phyloP scores from a whole-genome alignment of 2,888 invertebrate genomes.

The Watsonalla cultraria region DNA sequence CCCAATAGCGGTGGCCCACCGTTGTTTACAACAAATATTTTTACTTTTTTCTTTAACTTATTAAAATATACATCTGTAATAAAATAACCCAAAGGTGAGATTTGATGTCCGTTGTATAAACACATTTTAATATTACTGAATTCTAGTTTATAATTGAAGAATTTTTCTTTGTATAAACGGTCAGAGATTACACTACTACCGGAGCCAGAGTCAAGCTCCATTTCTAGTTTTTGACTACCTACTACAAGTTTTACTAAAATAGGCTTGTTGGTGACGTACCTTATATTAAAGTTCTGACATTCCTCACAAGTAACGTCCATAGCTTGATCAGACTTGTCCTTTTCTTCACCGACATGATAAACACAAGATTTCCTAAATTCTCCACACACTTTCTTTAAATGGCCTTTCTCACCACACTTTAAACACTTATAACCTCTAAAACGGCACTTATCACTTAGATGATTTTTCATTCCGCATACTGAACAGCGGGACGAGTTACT shows the following conservation, averaged over 20 bases:
- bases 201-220: conserved; percentile 19
- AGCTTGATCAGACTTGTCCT: not conserved
- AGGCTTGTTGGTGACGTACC: conserved; percentile 15
- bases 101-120: conserved; percentile 22
- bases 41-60: conserved; percentile 6
- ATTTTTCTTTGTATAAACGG: conserved; percentile 7
- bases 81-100: conserved; percentile 16
- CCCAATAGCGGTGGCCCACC: conserved; percentile 21
- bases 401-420: conserved; percentile 18
- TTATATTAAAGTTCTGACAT: conserved; percentile 14
- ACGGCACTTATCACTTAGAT: conserved; percentile 11
- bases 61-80: conserved; percentile 4
- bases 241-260: conserved; percentile 8
- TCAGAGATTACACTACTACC: conserved; percentile 15
- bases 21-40: conserved; percentile 16
- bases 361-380: not conserved
- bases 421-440: conserved; percentile 14
- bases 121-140: conserved; percentile 16
- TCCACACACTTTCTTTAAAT: conserved; percentile 19
- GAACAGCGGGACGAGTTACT: conserved; percentile 3
- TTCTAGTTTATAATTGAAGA: conserved; percentile 3
- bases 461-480: conserved; percentile 15
- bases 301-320: conserved; percentile 8
- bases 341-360: conserved; percentile 4
- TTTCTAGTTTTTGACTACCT: conserved; percentile 3